Conservation (phyloP, 2,888 invertebrate species). For the Pteria penguin region DNA sequence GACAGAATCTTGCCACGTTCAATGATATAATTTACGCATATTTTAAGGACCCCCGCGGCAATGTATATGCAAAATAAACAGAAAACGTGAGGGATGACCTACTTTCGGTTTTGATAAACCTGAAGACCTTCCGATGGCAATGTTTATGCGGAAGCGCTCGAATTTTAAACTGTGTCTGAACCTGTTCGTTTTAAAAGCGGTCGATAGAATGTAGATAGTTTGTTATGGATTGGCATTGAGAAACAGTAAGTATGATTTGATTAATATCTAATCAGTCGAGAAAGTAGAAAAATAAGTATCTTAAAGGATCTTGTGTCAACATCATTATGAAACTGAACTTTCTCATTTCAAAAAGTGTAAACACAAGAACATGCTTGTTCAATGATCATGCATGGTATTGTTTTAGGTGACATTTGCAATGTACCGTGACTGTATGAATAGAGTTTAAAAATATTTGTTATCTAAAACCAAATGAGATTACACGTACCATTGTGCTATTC, state of each 20-base stretch:
- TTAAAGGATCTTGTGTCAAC: too few relatives aligned
- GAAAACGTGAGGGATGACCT: too few relatives aligned
- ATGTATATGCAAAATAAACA: too few relatives aligned
- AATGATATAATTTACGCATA: too few relatives aligned
- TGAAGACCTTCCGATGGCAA: background rate
- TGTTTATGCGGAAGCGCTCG: background rate
- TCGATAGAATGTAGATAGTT: background rate
- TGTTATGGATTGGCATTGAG: background rate
- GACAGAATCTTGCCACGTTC: too few relatives aligned
- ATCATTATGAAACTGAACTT: slow-evolving; percentile 6
- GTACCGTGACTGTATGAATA: slow-evolving; percentile 33
- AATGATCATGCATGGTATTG: background rate
- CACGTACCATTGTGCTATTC: too few relatives aligned
- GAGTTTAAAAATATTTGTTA: slow-evolving; percentile 21
- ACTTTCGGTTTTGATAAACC: background rate
- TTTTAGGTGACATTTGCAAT: slow-evolving; percentile 2
- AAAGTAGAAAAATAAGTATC: too few relatives aligned
- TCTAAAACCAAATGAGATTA: slow-evolving; percentile 24
- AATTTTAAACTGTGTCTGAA: slow-evolving; percentile 51
- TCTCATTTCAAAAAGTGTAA: background rate
- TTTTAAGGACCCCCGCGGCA: too few relatives aligned
- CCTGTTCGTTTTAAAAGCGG: slow-evolving; percentile 44
- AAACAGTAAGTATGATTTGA: slow-evolving; percentile 1
- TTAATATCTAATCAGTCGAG: slow-evolving; percentile 2
- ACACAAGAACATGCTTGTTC: slow-evolving; percentile 3